Base-by-base conservation (phyloP, 1,140 invertebrate genomes). In the Venustaconcha ellipsiformis region DNA sequence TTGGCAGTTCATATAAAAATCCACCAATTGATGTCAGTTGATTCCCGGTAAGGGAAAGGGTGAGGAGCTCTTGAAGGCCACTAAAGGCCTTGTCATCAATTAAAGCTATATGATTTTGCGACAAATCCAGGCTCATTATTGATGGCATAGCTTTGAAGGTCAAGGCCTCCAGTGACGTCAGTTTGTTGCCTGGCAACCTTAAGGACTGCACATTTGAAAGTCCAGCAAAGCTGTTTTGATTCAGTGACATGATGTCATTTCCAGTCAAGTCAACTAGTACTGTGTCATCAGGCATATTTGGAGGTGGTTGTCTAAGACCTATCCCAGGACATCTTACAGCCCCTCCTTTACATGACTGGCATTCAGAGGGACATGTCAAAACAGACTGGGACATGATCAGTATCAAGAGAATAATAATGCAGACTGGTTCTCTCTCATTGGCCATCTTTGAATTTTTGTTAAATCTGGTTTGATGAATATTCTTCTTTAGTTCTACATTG, bases 31-130 rank as follows among this genome's bases (percentile, higher is more conserved):
- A 81, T 63, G 72, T 79, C 14, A 92, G 75, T 14, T 81, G 81
- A 80, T 92, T 92, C 23, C 87, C 83, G 12, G 89, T 89, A 23
- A 92, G 81, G 67, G 91, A 88, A n/a, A 92, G 83, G 67, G 87
- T 87, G 30, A 83, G 79, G 23, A 92, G 78, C 20, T 82, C 77
- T 15, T 70, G n/a, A 15, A 91, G 77, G 18, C 90, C 88, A 12
- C 70, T 71, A 63, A 92, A 89, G 17, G 84, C 84, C 23, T 88
- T 88, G 71, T 92, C 92, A 13, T 92, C 90, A 66, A 96, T 84
- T n/a, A 84, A 86, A 4, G 90, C 90, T 58, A 96, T 88, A 72
- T 90, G 89, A 86, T 95, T 95, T 66, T 91, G 88, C 14, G 93
- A 93, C 20, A 96, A 86, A 81, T 95, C 93, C 12, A 92, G 82